Evolutionary conservation across 2,797 vertebrate species (phyloP).

Genomic region (Lophura swinhoii): DNA sequence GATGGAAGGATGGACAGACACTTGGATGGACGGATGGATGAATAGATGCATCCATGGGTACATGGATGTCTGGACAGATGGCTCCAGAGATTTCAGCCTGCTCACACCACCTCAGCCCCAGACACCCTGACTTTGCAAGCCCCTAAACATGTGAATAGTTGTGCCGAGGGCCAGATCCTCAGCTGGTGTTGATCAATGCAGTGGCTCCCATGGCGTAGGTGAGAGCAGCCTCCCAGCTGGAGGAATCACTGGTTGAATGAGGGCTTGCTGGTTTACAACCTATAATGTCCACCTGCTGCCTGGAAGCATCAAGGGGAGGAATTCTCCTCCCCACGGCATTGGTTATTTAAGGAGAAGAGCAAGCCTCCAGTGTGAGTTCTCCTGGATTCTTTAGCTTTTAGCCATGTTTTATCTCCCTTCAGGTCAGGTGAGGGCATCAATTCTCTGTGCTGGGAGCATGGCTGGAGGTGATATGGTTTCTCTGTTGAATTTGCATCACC

Average conservation of each 20-base stretch:
- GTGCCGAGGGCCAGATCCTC: neutral
- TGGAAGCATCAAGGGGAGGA: neutral
- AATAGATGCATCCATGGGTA: too few relatives aligned
- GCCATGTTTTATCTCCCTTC: neutral
- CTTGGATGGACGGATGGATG: too few relatives aligned
- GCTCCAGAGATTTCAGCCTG: neutral
- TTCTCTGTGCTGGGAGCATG: neutral
- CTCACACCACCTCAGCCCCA: neutral
- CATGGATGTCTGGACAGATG: neutral
- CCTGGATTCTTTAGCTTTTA: neutral
- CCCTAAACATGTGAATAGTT: neutral
- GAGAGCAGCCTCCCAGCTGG: neutral
- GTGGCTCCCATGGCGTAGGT: neutral
- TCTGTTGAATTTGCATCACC: neutral
- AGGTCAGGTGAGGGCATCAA: neutral
- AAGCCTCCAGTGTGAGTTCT: rapidly evolving
- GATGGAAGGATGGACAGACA: too few relatives aligned
- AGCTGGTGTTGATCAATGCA: rapidly evolving
- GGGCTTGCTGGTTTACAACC: neutral
- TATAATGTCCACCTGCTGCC: too few relatives aligned
- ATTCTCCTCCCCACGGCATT: too few relatives aligned
- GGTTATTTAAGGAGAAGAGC: neutral
- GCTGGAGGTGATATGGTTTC: neutral
- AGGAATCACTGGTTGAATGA: neutral
- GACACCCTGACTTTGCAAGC: neutral